Evolutionary conservation across 2,888 invertebrate genomes (phyloP).

Genomic region (Thymelicus acteon): DNA sequence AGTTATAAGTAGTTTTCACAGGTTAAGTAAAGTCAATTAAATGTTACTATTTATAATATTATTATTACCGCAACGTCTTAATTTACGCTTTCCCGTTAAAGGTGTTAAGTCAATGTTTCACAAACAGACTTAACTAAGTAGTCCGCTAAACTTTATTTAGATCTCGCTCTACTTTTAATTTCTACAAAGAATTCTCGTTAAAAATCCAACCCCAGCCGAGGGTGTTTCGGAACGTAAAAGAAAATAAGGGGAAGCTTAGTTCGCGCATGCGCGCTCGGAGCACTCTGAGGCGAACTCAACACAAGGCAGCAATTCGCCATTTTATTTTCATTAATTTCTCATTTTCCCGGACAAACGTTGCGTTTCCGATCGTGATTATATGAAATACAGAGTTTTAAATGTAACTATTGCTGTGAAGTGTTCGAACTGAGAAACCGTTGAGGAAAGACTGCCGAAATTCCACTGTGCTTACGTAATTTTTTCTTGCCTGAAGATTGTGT

Average conservation of each 20-base stretch:
- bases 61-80: too few relatives aligned
- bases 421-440: conserved; percentile 22
- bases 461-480: conserved; percentile 58
- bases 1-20: too few relatives aligned
- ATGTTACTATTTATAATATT: too few relatives aligned
- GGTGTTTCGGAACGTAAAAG: conserved; percentile 58
- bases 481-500: conserved; percentile 45
- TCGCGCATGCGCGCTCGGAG: conserved; percentile 62
- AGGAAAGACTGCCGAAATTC: conserved; percentile 31
- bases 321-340: conserved; percentile 67
- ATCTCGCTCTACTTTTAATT: conserved; percentile 24
- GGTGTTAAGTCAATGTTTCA: neutral
- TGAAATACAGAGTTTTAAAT: conserved; percentile 39
- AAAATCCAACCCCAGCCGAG: conserved; percentile 37
- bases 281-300: conserved; percentile 64
- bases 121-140: neutral
- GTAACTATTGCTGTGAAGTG: conserved; percentile 45
- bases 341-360: conserved; percentile 52
- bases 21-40: too few relatives aligned
- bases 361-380: conserved; percentile 36
- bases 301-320: conserved; percentile 59
- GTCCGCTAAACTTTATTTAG: conserved; percentile 29
- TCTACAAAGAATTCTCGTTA: conserved; percentile 30
- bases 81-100: neutral
- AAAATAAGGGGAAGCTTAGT: conserved; percentile 48